Evolutionary conservation across 2,888 invertebrate genomes (phyloP), one percentile per base, ranked within the genome.

Genomic region (Watsonalla binaria): DNA sequence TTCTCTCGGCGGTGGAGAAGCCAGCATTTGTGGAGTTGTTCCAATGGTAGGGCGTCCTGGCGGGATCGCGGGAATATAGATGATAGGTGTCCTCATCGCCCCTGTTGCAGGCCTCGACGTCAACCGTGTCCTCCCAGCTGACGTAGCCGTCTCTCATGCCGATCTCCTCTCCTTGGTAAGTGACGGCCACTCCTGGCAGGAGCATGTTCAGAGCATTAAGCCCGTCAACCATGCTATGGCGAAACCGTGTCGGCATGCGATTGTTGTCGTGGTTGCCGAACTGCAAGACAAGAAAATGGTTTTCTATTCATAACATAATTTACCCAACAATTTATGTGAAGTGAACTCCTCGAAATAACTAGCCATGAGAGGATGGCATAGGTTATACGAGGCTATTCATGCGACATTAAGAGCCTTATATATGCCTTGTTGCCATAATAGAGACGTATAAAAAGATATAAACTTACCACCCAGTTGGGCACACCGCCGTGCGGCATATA

Each of bases 131-230:
- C 6, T 91, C 83, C 82, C 90, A 93, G 59, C 92, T 87, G 53
- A 93, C 89, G 56, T 76, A 79, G 0, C 92, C 92, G 62, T 95
- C 93, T 45, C 84, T 80, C 94, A 95, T 94, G 0, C 94, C 95
- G 34, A 96, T 93, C 76, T 96, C 96, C 68, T 96, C 95, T 0
- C 96, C 96, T 68, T 97, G 96, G 81, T 97, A 97, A 0, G 95
- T 94, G n/a, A 96, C 92, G 0, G 94, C 92, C 0, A 94, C 93
- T 42, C 97, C 97, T 0, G 96, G 96, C 33, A 97, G 82, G 11
- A 95, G 77, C 72, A 95, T 89, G 56, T 93, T 92, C 53, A 97
- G 80, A 67, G 95, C 92, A 74, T 94, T 95, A 5, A 95, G 75
- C 0, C 93, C 93, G 57, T 95, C 94, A 0, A 94, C 92, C 70